Base-by-base conservation (phyloP, 2,113 vertebrate species). In the Zeus faber region DNA sequence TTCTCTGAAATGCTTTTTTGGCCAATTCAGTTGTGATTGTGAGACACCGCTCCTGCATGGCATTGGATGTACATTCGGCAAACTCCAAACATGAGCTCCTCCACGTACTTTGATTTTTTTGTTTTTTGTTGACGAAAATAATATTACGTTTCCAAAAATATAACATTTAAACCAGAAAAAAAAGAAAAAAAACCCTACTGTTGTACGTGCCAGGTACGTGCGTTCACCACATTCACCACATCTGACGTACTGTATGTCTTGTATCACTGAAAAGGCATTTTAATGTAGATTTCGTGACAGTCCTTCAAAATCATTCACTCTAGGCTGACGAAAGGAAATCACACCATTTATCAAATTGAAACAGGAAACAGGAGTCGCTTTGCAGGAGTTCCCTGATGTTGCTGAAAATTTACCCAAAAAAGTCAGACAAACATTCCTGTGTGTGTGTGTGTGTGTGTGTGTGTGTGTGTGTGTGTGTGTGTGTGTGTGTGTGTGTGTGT, bases 221-320 rank as follows among this genome's bases (percentile, higher is more conserved):
- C n/a, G n/a, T n/a, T n/a, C n/a, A n/a, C n/a, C n/a, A n/a, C n/a
- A 33, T 50, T 3, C 23, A 48, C n/a, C n/a, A 23, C 22, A 10
- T 70, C 39, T 6, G 21, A 13, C 17, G 35, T 45, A 56, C 40
- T 49, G 21, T 29, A 35, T 60, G 43, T 33, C 8, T 65, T 43
- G 9, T 50, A 48, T 74, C 59, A 63, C 60, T 52, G 6, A 57
- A 68, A 43, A 63, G 54, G 25, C 46, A 59, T 65, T 70, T 40
- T 57, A 24, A 49, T 54, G 45, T 76, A 61, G 22, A 72, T 45
- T 58, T 48, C 65, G 54, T 78, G 80, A 84, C 72, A 83, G 80
- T 85, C 71, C 2, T 62, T 57, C 23, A 53, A 58, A 66, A 48
- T 50, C 22, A 10, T 49, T 56, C 14, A 67, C 41, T 22, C 48